A percentile compares a stretch with the other conserved stretches of the same genome.
Evolutionary conservation across 2,113 vertebrate species (phyloP).

Genomic region (Clinocottus analis): DNA sequence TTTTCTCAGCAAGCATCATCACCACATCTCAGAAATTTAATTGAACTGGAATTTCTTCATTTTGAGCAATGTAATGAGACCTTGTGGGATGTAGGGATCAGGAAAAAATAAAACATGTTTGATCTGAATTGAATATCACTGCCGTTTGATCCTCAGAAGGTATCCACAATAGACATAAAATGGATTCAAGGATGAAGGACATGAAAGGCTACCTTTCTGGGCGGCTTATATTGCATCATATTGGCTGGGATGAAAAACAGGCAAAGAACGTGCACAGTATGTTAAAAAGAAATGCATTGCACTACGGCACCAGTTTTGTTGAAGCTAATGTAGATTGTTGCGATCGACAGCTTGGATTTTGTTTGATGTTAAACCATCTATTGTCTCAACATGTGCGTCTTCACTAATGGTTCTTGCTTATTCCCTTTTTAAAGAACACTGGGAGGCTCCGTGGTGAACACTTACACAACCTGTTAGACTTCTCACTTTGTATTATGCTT

Average conservation of each 20-base stretch:
- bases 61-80: conserved; percentile 20
- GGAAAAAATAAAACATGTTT: conserved; percentile 33
- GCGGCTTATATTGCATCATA: conserved; percentile 50
- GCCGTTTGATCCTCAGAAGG: conserved; percentile 53
- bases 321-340: not conserved
- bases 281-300: not conserved
- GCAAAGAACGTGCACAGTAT: conserved; percentile 29
- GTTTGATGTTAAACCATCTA: conserved; percentile 14
- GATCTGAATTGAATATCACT: conserved; percentile 55
- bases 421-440: conserved; percentile 33
- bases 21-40: conserved; percentile 28
- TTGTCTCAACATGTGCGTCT: conserved; percentile 15
- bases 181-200: conserved; percentile 58
- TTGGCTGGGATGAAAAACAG: conserved; percentile 38
- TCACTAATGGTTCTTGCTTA: not conserved
- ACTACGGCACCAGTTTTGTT: not conserved
- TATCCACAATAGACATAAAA: conserved; percentile 60
- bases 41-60: conserved; percentile 26
- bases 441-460: conserved; percentile 14
- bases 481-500: conserved; percentile 41
- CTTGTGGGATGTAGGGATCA: conserved; percentile 24
- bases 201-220: conserved; percentile 62
- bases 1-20: not conserved
- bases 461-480: conserved; percentile 33
- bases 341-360: conserved; percentile 5